These are phyloP conservation scores for Drosophila siamana DNA, from an alignment of 2,888 invertebrate species.

Conservation along the genomic window DNA sequence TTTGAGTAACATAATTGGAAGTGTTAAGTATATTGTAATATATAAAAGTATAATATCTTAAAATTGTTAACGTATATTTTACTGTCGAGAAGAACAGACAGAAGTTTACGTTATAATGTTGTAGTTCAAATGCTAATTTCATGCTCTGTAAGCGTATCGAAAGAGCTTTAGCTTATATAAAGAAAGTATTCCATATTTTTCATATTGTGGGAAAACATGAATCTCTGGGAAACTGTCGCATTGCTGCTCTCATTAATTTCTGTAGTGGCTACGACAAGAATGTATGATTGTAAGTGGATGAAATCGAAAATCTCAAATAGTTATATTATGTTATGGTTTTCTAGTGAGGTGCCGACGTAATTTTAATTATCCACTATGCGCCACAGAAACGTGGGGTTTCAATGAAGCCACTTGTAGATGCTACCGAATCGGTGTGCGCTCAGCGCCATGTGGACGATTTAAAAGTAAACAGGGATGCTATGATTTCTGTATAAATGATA, in stretches of 20 bases:
- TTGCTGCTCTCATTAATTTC: not conserved
- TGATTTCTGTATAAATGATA: conserved; percentile 21
- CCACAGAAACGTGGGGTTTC: conserved; percentile 31
- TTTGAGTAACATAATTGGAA: too few relatives aligned
- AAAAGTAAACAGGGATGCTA: conserved; percentile 24
- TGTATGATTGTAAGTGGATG: not conserved
- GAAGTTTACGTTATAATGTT: too few relatives aligned
- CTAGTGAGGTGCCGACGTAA: conserved; percentile 24
- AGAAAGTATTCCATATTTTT: not conserved
- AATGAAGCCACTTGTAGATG: conserved; percentile 9
- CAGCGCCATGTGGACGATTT: conserved; percentile 23
- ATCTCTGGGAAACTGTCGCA: not conserved
- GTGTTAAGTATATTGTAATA: too few relatives aligned
- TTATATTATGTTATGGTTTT: not conserved
- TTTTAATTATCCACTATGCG: conserved; percentile 4
- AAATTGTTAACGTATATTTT: too few relatives aligned
- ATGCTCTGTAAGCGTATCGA: too few relatives aligned
- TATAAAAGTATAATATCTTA: too few relatives aligned
- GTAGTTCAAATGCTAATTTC: too few relatives aligned
- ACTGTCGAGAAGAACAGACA: too few relatives aligned
- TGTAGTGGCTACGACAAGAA: not conserved
- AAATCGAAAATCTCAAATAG: not conserved
- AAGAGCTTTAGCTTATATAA: not conserved
- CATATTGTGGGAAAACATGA: not conserved
- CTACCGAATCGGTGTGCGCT: not conserved